Evolutionary conservation across 2,113 vertebrate species (phyloP).

Genomic region (Bombycilla garrulus): DNA sequence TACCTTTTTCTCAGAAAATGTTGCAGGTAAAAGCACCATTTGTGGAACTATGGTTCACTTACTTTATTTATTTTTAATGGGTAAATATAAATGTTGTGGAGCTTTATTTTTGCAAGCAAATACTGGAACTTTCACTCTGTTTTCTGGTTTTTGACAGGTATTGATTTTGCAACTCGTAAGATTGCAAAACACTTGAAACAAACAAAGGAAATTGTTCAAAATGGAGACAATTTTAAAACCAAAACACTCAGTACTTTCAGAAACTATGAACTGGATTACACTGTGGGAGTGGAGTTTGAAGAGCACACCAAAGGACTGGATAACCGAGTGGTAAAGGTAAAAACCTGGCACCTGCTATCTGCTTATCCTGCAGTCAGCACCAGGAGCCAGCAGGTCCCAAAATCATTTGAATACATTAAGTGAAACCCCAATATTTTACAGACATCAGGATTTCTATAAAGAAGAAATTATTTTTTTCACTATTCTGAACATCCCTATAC

Average conservation of each 20-base stretch:
- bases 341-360: background rate
- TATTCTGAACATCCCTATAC: background rate
- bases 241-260: conserved; percentile 93
- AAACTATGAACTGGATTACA: conserved; percentile 90
- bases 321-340: conserved; percentile 83
- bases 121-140: background rate
- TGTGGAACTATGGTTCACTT: background rate
- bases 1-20: background rate
- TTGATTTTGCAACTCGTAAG: conserved; percentile 96
- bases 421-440: background rate
- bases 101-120: background rate
- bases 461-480: background rate
- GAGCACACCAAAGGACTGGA: conserved; percentile 91
- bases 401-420: background rate
- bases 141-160: conserved; percentile 74
- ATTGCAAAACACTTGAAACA: conserved; percentile 86
- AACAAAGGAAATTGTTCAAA: conserved; percentile 88
- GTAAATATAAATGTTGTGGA: background rate
- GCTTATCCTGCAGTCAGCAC: background rate
- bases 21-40: background rate
- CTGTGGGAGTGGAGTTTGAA: conserved; percentile 89
- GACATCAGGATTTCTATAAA: background rate
- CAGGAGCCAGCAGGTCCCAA: background rate
- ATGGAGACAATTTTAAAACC: conserved; percentile 88
- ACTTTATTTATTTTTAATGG: background rate